These are phyloP conservation scores for Dynastes tityus DNA, from an alignment of 2,888 invertebrate genomes.

Conservation along the genomic window DNA sequence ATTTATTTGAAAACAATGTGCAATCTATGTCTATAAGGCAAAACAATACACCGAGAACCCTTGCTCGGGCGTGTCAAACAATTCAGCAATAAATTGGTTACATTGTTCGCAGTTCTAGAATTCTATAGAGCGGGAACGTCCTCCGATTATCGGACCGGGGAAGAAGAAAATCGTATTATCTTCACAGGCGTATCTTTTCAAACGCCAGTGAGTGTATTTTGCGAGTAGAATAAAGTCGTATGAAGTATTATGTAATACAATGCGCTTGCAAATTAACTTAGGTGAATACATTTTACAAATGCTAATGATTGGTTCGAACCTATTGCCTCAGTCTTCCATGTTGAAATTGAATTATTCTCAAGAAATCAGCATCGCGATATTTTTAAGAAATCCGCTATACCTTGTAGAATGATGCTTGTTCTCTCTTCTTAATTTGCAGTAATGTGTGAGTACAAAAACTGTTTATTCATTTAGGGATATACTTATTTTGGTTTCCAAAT, in stretches of 20 bases:
- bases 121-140: slow-evolving; percentile 38
- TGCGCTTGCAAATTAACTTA: slow-evolving; percentile 20
- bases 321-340: no score
- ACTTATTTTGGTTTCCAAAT: no score
- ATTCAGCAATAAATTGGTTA: slow-evolving; percentile 65
- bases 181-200: slow-evolving; percentile 44
- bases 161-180: slow-evolving; percentile 51
- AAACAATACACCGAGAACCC: slow-evolving; percentile 63
- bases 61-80: slow-evolving; percentile 63
- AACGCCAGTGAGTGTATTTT: slow-evolving; percentile 30
- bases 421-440: no score
- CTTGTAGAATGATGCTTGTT: no score
- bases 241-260: slow-evolving; percentile 42
- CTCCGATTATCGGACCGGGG: slow-evolving; percentile 47
- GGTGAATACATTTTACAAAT: neutral
- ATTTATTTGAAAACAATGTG: slow-evolving; percentile 63
- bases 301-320: no score
- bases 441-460: no score
- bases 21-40: slow-evolving; percentile 61
- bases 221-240: slow-evolving; percentile 27
- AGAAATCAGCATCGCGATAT: no score
- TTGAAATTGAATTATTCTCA: no score
- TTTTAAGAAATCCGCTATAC: no score
- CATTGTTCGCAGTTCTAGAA: slow-evolving; percentile 61
- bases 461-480: no score